Percentiles rank a stretch among this genome's conserved stretches.
Evolutionary conservation across 2,888 invertebrate genomes (phyloP).

Genomic region (Sphecodes monilicornis): DNA sequence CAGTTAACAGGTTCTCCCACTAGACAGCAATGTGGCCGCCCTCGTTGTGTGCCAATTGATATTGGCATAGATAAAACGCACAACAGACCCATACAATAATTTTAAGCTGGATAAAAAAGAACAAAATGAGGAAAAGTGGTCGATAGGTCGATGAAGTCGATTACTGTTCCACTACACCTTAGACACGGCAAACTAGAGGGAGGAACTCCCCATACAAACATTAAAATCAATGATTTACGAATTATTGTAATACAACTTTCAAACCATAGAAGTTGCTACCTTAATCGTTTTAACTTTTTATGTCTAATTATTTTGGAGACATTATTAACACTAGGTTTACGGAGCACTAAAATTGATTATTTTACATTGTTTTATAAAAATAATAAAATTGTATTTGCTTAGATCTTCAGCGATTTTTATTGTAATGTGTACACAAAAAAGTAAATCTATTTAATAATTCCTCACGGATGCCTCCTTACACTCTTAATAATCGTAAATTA

Average conservation of each 20-base stretch:
- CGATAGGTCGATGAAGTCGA: not conserved
- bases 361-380: too few relatives aligned
- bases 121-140: not conserved
- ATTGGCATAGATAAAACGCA: not conserved
- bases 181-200: not conserved
- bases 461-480: too few relatives aligned
- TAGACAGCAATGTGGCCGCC: not conserved
- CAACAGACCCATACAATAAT: not conserved
- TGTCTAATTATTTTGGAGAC: too few relatives aligned
- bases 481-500: too few relatives aligned
- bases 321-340: too few relatives aligned
- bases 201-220: not conserved
- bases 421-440: too few relatives aligned
- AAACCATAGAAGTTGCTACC: not conserved
- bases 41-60: not conserved
- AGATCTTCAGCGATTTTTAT: too few relatives aligned
- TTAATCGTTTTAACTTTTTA: too few relatives aligned
- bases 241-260: not conserved
- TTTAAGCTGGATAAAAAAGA: not conserved
- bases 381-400: too few relatives aligned
- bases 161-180: not conserved
- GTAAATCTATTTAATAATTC: too few relatives aligned
- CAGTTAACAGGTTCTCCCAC: not conserved
- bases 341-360: too few relatives aligned
- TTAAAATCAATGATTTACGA: not conserved